Percentiles rank a stretch among this genome's conserved stretches.
phyloP scores from a whole-genome alignment of 2,113 vertebrate species.

The Promerops cafer region DNA sequence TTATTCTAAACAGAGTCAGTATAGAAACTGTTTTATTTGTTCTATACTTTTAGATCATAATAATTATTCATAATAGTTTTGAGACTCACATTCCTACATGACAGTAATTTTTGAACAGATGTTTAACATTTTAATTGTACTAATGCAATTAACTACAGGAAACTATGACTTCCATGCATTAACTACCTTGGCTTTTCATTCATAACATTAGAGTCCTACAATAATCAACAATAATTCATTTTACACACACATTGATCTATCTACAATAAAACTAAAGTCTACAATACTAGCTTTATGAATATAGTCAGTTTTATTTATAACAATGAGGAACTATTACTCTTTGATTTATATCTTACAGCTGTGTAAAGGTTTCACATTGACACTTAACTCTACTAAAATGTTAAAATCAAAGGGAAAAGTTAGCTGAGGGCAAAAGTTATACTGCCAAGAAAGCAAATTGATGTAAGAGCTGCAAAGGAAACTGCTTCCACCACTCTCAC shows the following conservation, averaged over 20 bases:
- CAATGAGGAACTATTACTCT: background rate
- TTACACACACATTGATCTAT: background rate
- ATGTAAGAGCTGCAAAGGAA: background rate
- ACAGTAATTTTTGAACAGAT: background rate
- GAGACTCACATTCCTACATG: background rate
- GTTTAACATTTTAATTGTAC: background rate
- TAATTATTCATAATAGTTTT: background rate
- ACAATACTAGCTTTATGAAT: background rate
- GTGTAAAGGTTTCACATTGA: background rate
- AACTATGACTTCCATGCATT: background rate
- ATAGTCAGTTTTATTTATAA: background rate
- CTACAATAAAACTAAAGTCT: background rate
- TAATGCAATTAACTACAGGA: background rate
- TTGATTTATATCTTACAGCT: background rate
- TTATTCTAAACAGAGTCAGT: background rate
- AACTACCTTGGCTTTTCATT: background rate
- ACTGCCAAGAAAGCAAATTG: background rate
- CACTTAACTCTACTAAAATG: background rate
- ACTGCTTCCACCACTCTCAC: background rate
- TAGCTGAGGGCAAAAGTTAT: background rate
- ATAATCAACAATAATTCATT: background rate
- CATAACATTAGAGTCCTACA: background rate
- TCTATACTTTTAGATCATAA: background rate
- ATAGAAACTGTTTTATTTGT: background rate
- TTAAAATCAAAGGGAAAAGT: background rate